phyloP scores from a whole-genome alignment of 23 tunicate genomes.

The Styela clava region DNA sequence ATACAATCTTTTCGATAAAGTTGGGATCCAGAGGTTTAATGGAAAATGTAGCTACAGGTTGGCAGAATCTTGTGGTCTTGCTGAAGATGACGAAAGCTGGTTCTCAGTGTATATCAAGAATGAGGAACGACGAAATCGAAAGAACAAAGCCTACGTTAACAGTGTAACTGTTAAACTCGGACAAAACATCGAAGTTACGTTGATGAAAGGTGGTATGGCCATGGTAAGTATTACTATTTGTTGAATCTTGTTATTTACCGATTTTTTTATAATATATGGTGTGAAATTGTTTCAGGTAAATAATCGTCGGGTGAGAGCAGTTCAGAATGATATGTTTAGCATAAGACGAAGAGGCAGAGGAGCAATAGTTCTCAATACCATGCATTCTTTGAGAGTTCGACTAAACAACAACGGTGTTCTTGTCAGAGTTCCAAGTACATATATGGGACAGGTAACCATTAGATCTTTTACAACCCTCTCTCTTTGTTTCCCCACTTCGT shows the following conservation, averaged over 20 bases:
- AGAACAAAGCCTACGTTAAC: conserved; percentile 5
- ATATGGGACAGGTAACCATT: conserved; percentile 43
- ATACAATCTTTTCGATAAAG: conserved; percentile 61
- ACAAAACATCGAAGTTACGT: background rate
- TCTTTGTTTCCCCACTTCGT: background rate
- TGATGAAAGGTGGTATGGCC: conserved; percentile 9
- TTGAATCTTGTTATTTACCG: background rate
- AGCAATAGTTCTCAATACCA: conserved; percentile 20
- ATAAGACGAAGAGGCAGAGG: conserved; percentile 22
- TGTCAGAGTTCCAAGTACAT: conserved; percentile 52
- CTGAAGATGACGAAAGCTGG: conserved; percentile 50
- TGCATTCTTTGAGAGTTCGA: conserved; percentile 37
- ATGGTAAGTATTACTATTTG: conserved; percentile 2
- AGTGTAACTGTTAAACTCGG: conserved; percentile 15
- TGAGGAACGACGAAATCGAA: background rate
- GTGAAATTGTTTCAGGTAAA: conserved; percentile 35
- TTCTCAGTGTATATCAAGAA: conserved; percentile 11
- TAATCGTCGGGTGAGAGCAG: conserved; percentile 20
- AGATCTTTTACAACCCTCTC: no score
- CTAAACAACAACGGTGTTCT: conserved; percentile 61
- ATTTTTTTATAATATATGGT: background rate
- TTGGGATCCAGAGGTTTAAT: conserved; percentile 37
- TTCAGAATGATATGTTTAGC: background rate
- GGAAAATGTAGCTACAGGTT: conserved; percentile 62
- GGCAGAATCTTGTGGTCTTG: conserved; percentile 45